A percentile compares a stretch with the other conserved stretches of the same genome.
Conservation (phyloP, 2,113 vertebrate species). For the Tyto alba region DNA sequence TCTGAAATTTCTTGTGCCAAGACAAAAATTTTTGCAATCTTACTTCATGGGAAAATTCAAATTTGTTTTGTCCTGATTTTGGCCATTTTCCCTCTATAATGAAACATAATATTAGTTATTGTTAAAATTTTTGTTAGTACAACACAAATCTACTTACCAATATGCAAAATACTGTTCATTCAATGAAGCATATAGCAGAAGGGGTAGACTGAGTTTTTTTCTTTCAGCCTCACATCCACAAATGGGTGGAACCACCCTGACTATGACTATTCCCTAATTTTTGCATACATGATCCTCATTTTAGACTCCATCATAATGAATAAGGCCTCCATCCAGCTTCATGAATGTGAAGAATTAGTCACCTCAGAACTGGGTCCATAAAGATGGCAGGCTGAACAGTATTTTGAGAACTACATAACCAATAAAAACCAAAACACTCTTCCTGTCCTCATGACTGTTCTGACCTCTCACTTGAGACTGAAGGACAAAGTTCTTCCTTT, state of each 20-base stretch:
- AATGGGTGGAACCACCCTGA: rapidly evolving
- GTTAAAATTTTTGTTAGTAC: not conserved
- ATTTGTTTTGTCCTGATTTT: not conserved
- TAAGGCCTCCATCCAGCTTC: not conserved
- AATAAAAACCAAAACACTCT: not conserved
- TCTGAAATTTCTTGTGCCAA: not conserved
- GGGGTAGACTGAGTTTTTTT: not conserved
- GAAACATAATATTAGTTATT: not conserved
- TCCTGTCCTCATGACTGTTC: not conserved
- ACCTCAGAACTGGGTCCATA: not conserved
- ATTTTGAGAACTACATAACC: not conserved
- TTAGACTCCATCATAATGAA: not conserved
- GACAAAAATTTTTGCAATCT: not conserved
- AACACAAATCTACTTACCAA: not conserved
- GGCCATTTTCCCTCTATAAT: not conserved
- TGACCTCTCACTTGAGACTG: not conserved
- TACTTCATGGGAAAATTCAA: not conserved
- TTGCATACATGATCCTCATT: not conserved
- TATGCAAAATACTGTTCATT: not conserved
- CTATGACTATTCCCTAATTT: not conserved
- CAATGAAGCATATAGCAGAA: not conserved
- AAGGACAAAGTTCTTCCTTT: not conserved
- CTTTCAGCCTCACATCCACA: not conserved
- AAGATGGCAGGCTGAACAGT: not conserved
- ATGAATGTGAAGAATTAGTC: not conserved